Evolutionary conservation across 2,797 vertebrate genomes (phyloP), one percentile per base, ranked within the genome.

Genomic region (Acrocephalus scirpaceus): DNA sequence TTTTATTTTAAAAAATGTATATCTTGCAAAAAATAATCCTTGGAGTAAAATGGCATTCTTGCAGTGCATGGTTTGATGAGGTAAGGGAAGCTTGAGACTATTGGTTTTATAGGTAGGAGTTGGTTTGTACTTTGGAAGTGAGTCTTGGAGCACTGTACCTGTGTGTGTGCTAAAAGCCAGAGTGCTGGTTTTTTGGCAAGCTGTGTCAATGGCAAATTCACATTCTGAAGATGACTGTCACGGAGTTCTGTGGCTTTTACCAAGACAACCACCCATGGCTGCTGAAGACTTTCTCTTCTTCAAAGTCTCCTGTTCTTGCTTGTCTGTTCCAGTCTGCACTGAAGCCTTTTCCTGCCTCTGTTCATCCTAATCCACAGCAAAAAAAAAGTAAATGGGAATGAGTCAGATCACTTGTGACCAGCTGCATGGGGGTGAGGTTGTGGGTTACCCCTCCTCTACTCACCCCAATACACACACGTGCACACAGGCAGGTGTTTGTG

Each of bases 401-500:
- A 15, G 17, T 36, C 27, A 53, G 45, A n/a, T 47, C 38, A 25
- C 45, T 60, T 44, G 14, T 51, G 54, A 12, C 6, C 20, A 60
- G 42, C 13, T 72, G 47, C 14, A 10, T 9, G 20, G 51, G 57
- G 38, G 8, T 65, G 48, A 47, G 40, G 22, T 8, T 83, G 16
- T n/a, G 48, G 12, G 13, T 47, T 25, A 20, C 5, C 5, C 13
- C 19, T 64, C 19, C 36, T 13, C 32, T 79, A 1, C 42, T 38
- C 44, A 18, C 38, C 34, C 47, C 3, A 1, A 8, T 10, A 36
- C 15, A 10, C 10, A 44, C 16, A 13, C 5, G 3, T 16, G 26
- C 23, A 26, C 2, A 2, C 10, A 2, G 1, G 6, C 19, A 13
- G 5, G 4, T 42, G 27, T 38, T 40, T 48, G 12, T 25, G 5